Conservation (phyloP, 2,113 vertebrate species). For the Pyxicephalus adspersus region DNA sequence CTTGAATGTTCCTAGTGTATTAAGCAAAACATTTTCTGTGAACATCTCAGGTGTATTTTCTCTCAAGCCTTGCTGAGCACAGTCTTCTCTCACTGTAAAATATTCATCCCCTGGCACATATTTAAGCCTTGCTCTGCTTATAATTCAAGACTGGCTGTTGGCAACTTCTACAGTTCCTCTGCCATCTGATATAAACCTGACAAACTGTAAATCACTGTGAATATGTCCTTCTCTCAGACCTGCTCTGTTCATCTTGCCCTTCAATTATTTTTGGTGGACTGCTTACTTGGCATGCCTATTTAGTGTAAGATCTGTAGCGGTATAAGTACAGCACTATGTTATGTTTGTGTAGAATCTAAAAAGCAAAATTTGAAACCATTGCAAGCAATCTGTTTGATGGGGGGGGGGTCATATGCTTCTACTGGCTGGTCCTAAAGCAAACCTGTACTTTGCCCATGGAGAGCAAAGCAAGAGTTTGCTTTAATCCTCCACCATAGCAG, state of each 20-base stretch:
- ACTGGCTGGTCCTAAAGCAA: no score
- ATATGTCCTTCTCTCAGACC: constrained; percentile 9
- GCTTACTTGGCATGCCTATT: no score
- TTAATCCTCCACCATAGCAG: no score
- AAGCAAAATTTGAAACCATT: not conserved
- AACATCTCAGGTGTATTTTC: constrained; percentile 31
- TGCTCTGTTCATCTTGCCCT: constrained; percentile 23
- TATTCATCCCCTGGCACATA: constrained; percentile 42
- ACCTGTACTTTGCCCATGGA: no score
- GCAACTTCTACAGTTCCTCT: constrained; percentile 27
- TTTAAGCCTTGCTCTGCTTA: constrained; percentile 39
- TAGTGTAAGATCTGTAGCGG: no score
- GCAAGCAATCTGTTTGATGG: not conserved
- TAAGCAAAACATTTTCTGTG: constrained; percentile 21
- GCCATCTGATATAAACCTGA: constrained; percentile 34
- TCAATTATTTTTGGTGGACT: not conserved
- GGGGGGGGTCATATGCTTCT: not conserved
- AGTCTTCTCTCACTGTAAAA: constrained; percentile 26
- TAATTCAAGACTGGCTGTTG: constrained; percentile 23
- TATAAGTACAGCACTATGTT: no score
- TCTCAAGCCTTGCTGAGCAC: constrained; percentile 45
- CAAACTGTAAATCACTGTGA: constrained; percentile 11
- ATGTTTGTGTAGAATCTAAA: no score
- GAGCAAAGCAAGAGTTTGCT: no score
- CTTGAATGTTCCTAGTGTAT: constrained; percentile 2